A percentile compares a stretch with the other conserved stretches of the same genome.
phyloP scores from a whole-genome alignment of 2,113 vertebrate species.

The Pipa parva region DNA sequence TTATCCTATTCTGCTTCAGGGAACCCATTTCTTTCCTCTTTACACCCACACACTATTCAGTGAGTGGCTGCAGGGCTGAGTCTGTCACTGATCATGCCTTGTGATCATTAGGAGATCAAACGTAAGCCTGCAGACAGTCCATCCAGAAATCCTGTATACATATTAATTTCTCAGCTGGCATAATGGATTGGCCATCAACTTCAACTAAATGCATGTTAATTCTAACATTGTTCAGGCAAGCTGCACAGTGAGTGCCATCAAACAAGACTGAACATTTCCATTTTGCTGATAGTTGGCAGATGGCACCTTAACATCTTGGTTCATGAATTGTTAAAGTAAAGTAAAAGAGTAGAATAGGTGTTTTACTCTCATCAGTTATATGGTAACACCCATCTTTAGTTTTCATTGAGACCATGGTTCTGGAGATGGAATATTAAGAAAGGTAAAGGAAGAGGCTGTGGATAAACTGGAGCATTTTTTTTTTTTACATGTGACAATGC shows the following conservation, averaged over 20 bases:
- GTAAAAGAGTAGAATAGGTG: too few species aligned
- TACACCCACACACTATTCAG: constrained; percentile 32
- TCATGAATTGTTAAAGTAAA: background rate
- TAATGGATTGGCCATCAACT: constrained; percentile 19
- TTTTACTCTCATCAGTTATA: too few species aligned
- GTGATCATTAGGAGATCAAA: constrained; percentile 24
- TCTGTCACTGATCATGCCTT: constrained; percentile 6
- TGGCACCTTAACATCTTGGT: background rate
- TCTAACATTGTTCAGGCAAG: constrained; percentile 12
- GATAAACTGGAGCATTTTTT: too few species aligned
- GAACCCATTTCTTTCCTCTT: constrained; percentile 25
- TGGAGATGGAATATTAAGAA: too few species aligned
- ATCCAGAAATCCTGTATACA: background rate
- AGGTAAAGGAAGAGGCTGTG: too few species aligned
- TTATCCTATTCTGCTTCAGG: constrained; percentile 22
- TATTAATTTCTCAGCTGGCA: constrained; percentile 10
- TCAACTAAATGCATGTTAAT: constrained; percentile 7
- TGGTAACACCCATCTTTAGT: too few species aligned
- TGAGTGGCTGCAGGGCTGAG: constrained; percentile 17
- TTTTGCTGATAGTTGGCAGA: background rate
- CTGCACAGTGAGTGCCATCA: background rate
- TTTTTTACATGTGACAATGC: too few species aligned
- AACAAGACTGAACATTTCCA: constrained; percentile 3
- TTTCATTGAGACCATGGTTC: too few species aligned
- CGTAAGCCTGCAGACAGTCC: constrained; percentile 7